Percentiles rank a stretch among this genome's conserved stretches.
Evolutionary conservation across 2,113 vertebrate genomes (phyloP).

Genomic region (Typhlomys cinereus): DNA sequence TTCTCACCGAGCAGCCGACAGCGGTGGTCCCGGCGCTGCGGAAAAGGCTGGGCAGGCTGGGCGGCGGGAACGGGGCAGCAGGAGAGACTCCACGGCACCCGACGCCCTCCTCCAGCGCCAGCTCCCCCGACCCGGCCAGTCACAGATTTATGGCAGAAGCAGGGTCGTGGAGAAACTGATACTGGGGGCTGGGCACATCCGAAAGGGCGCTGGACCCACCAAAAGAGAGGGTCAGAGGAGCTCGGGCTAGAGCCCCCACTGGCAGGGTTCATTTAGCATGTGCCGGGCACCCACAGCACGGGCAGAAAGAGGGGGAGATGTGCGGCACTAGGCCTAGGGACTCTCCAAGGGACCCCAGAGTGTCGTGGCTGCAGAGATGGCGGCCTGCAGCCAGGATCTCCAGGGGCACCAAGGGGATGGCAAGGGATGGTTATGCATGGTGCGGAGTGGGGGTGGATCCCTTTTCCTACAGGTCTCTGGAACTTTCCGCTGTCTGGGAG

Average conservation of each 20-base stretch:
- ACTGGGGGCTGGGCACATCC: neutral
- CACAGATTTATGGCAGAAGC: neutral
- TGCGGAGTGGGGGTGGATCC: fast-evolving
- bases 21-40: neutral
- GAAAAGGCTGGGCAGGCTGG: neutral
- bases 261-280: neutral
- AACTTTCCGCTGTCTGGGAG: neutral
- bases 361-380: neutral
- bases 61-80: no score
- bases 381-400: neutral
- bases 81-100: no score
- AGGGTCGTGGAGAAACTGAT: neutral
- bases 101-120: neutral
- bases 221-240: neutral
- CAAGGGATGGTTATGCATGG: no score
- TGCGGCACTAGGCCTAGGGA: neutral
- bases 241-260: neutral
- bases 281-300: neutral
- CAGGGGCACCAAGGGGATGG: no score
- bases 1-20: no score
- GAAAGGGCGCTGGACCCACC: neutral
- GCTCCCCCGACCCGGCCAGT: neutral
- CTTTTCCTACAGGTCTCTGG: neutral
- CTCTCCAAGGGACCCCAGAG: neutral
- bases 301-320: neutral